A percentile compares a stretch with the other conserved stretches of the same genome.
phyloP scores from a whole-genome alignment of 2,888 invertebrate genomes.

The Agriotes lineatus region DNA sequence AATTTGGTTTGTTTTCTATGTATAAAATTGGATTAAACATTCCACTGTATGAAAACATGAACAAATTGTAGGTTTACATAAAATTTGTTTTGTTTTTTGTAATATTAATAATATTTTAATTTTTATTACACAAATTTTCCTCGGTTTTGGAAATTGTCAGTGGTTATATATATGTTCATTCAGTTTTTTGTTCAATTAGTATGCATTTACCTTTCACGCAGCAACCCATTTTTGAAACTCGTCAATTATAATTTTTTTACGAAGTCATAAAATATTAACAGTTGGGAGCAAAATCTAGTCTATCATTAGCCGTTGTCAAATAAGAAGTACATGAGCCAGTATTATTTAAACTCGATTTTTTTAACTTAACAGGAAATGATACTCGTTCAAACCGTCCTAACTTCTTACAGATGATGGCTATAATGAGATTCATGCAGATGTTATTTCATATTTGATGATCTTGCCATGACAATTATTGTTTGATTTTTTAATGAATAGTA shows the following conservation, averaged over 20 bases:
- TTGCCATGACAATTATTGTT: conserved; percentile 61
- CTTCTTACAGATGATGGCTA: conserved; percentile 58
- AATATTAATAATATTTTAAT: too few species aligned
- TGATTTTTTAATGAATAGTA: conserved; percentile 29
- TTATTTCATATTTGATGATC: conserved; percentile 51
- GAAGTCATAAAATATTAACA: conserved; percentile 42
- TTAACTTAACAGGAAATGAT: conserved; percentile 52
- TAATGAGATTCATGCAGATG: conserved; percentile 55
- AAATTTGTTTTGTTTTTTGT: too few species aligned
- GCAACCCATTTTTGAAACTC: conserved; percentile 9
- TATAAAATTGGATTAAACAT: too few species aligned
- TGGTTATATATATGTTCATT: too few species aligned
- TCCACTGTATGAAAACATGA: too few species aligned
- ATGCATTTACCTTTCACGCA: neutral
- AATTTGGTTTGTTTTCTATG: too few species aligned
- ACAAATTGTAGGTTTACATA: too few species aligned
- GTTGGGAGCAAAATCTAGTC: conserved; percentile 65
- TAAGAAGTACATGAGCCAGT: conserved; percentile 63
- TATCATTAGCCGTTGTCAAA: conserved; percentile 59
- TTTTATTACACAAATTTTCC: too few species aligned
- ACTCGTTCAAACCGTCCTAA: conserved; percentile 64
- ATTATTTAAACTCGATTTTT: conserved; percentile 55
- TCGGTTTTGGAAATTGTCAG: too few species aligned
- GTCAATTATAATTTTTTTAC: conserved; percentile 36
- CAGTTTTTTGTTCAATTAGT: too few species aligned